Conservation (phyloP, 2,888 invertebrate genomes). For the Cryptophagus acutangulus region DNA sequence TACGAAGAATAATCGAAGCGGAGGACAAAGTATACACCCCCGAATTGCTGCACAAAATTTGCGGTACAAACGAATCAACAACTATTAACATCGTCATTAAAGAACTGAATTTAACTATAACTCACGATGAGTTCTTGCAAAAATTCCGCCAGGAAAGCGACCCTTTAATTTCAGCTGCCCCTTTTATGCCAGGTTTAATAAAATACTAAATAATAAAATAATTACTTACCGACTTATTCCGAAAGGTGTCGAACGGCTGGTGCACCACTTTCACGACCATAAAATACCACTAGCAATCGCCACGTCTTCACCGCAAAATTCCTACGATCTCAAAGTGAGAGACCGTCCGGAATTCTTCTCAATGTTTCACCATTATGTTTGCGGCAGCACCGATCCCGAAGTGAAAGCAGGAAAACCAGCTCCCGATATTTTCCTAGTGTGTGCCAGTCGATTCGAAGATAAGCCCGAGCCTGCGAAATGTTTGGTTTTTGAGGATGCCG, state of each 20-base stretch:
- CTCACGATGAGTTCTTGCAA: conserved; percentile 61
- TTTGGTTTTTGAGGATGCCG: conserved; percentile 87
- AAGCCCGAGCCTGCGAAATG: conserved; percentile 62
- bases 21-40: conserved; percentile 75
- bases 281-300: conserved; percentile 62
- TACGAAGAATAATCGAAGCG: conserved; percentile 61
- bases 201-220: too few species aligned
- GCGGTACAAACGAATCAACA: conserved; percentile 69
- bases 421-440: conserved; percentile 62
- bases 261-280: conserved; percentile 57
- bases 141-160: conserved; percentile 56
- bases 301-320: conserved; percentile 57
- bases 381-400: conserved; percentile 60
- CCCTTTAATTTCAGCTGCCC: conserved; percentile 51
- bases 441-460: conserved; percentile 63
- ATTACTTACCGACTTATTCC: too few species aligned
- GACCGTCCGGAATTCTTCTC: conserved; percentile 61
- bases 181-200: conserved; percentile 73
- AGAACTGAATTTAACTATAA: conserved; percentile 64
- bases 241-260: conserved; percentile 55
- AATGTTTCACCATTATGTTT: conserved; percentile 61
- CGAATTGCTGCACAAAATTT: conserved; percentile 72
- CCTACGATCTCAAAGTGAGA: conserved; percentile 61
- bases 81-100: conserved; percentile 63
- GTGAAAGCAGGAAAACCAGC: conserved; percentile 62